A percentile compares a stretch with the other conserved stretches of the same genome.
Conservation (phyloP, 1,140 invertebrate species). For the Saccostrea cuccullata region DNA sequence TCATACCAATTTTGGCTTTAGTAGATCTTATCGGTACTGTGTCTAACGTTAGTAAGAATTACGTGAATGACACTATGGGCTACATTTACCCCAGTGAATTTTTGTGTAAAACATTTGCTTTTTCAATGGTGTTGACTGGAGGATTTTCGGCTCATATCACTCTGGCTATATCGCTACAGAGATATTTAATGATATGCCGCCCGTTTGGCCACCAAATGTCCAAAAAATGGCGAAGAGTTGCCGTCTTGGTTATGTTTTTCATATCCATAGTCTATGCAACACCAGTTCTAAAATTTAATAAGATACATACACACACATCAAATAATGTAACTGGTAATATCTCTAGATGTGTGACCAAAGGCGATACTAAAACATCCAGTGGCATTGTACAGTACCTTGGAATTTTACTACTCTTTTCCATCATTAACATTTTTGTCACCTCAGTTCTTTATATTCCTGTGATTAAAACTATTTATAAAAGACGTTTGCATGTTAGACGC, state of each 20-base stretch:
- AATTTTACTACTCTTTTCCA: neutral
- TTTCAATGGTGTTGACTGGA: neutral
- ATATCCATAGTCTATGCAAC: neutral
- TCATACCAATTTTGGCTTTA: neutral
- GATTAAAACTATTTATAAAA: neutral
- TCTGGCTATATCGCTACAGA: neutral
- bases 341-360: neutral
- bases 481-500: neutral
- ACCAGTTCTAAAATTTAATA: neutral
- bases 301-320: neutral
- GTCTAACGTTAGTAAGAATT: neutral
- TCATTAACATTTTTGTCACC: neutral
- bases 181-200: neutral
- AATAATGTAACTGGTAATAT: neutral
- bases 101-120: neutral
- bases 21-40: neutral
- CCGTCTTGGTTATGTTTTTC: neutral
- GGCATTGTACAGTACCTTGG: neutral
- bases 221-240: neutral
- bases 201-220: neutral
- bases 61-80: neutral
- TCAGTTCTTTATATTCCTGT: neutral
- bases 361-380: neutral
- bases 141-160: neutral
- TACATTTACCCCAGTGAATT: neutral